Base-by-base conservation (phyloP, 1,140 invertebrate genomes). In the Heliconius hermathena region DNA sequence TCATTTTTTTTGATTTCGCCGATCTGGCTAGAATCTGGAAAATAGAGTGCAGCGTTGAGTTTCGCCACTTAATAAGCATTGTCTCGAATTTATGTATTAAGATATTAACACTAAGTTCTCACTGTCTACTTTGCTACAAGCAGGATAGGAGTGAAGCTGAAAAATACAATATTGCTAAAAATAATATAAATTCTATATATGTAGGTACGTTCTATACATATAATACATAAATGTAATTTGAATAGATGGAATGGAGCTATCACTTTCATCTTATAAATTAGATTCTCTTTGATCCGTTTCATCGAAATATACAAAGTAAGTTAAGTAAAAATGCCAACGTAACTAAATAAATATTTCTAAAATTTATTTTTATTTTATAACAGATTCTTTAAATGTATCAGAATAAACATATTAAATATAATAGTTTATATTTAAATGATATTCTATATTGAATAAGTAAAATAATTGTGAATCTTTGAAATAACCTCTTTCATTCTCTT, bases 241-340 rank as follows among this genome's bases (percentile, higher is more conserved):
- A 72, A 72, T 72, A 72, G 36, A 72, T 38, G 71, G 71, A 72
- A 72, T 72, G 29, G 71, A 72, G 71, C 54, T 76, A 76, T 57
- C 52, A 76, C 74, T 75, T 66, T 60, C 49, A 75, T 75, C 74
- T 75, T 54, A 75, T 33, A 54, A 75, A 38, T 75, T 60, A 76
- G n/a, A 70, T 76, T 76, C 52, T 26, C 54, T 76, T 76, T 76
- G 74, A 76, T 46, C n/a, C 52, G 52, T 57, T 72, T 66, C 22
- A 76, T 70, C 36, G 54, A 60, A 57, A 66, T 66, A 76, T 41
- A 38, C 60, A 66, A 72, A 41, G 71, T 72, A 38, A 72, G 33
- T 72, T 72, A 72, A 72, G 71, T 72, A 72, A 72, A 72, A 72
- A 72, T 72, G 18, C 36, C 20, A n/a, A 72, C 41, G 9, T 36